Percentiles rank a stretch among this genome's conserved stretches.
Evolutionary conservation across 1,140 invertebrate species (phyloP).

Genomic region (Gonioctena quinquepunctata): DNA sequence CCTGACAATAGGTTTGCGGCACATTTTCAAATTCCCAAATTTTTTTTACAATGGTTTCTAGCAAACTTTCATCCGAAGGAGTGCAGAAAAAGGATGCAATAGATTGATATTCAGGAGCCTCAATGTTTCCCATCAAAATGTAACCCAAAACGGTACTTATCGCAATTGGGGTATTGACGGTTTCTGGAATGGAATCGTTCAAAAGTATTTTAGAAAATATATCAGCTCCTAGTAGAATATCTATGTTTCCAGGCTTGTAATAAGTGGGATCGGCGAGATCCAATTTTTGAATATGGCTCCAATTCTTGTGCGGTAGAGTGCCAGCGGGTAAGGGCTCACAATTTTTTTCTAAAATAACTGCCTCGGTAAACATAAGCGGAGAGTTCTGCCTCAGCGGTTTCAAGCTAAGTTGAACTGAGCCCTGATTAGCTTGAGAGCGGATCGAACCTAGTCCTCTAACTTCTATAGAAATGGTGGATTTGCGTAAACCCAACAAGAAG

Average conservation of each 20-base stretch:
- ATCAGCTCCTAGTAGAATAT: slow-evolving; percentile 13
- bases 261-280: no score
- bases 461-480: neutral
- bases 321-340: no score
- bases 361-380: neutral
- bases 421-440: neutral
- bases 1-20: neutral
- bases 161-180: neutral
- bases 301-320: no score
- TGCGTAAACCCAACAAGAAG: neutral
- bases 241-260: no score
- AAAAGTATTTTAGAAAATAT: slow-evolving; percentile 15
- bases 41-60: neutral
- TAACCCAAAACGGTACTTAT: slow-evolving; percentile 11
- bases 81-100: neutral
- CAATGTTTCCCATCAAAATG: slow-evolving; percentile 13
- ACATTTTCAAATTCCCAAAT: slow-evolving; percentile 17
- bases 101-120: neutral
- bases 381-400: neutral
- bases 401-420: neutral
- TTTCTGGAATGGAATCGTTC: neutral
- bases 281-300: no score
- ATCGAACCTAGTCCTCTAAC: neutral
- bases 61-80: neutral
- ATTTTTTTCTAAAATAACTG: no score